These are phyloP conservation scores for Leucopternis melanops DNA, from an alignment of 2,113 vertebrate species.

Conservation along the genomic window DNA sequence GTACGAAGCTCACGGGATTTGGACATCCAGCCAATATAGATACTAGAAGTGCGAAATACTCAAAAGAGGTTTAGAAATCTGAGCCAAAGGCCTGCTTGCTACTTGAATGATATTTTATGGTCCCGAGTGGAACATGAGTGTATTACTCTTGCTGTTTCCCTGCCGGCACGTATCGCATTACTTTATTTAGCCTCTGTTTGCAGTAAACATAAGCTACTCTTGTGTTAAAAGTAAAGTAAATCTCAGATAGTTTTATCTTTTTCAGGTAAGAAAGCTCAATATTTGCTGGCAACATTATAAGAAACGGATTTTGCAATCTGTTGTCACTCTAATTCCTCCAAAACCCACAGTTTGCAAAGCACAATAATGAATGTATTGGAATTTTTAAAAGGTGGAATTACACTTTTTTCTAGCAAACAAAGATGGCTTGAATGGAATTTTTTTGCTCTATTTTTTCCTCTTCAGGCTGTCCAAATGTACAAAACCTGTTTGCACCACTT, in stretches of 20 bases:
- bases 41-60: not conserved
- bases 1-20: not conserved
- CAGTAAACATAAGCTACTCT: not conserved
- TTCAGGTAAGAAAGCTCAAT: not conserved
- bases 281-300: not conserved
- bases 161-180: not conserved
- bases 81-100: not conserved
- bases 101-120: not conserved
- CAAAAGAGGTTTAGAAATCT: not conserved
- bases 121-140: not conserved
- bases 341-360: not conserved
- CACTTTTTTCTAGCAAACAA: not conserved
- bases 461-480: not conserved
- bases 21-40: not conserved
- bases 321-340: not conserved
- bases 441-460: not conserved
- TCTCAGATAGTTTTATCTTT: not conserved
- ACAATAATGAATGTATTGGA: not conserved
- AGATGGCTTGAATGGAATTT: not conserved
- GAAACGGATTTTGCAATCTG: not conserved
- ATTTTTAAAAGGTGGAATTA: not conserved
- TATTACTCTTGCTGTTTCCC: not conserved
- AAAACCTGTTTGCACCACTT: not conserved
- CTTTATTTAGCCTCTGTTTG: not conserved
- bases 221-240: not conserved